Base-by-base conservation (phyloP, 2,113 vertebrate genomes). In the Xenotilapia longispinis region DNA sequence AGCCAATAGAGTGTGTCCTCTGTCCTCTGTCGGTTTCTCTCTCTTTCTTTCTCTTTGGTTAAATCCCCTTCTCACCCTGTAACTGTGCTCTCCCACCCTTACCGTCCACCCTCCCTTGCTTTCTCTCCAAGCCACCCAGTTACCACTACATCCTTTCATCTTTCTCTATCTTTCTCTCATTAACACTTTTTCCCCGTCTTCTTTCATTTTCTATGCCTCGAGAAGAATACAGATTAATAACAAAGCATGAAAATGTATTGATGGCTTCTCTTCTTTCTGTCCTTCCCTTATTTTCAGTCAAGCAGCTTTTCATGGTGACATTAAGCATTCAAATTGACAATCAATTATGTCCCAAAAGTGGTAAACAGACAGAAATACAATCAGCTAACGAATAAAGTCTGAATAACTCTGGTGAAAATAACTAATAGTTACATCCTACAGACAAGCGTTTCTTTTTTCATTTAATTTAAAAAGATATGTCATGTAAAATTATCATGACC, bases 1-100 rank as follows among this genome's bases (percentile, higher is more conserved):
- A 95, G 94, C 91, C 93, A 95, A 94, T 92, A 92, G 91, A 89
- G 92, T 95, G 93, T 93, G 90, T 93, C 94, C 93, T 94, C 89
- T 89, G 88, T 91, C 87, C 84, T 90, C 85, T 91, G 70, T 93
- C 87, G 85, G 58, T 93, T 89, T 93, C 87, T 80, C 73, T 84
- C 68, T 51, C 75, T 87, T 86, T 68, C 83, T 89, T 89, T 89
- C 70, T 83, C 73, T 86, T 47, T 81, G 83, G 87, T 87, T 68
- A 88, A 91, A 92, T 91, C 90, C 87, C 92, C 89, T 10, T 17
- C 84, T 94, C 92, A 87, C 82, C 82, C 87, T 21, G 83, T 85
- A 80, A 93, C 91, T 89, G 82, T 86, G 70, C 47, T 87, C 81
- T 86, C 63, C 81, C 87, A 54, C 38, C 57, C 85, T 82, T 13